Evolutionary conservation across 2,888 invertebrate genomes (phyloP).

Genomic region (Chymomyza fuscimana): DNA sequence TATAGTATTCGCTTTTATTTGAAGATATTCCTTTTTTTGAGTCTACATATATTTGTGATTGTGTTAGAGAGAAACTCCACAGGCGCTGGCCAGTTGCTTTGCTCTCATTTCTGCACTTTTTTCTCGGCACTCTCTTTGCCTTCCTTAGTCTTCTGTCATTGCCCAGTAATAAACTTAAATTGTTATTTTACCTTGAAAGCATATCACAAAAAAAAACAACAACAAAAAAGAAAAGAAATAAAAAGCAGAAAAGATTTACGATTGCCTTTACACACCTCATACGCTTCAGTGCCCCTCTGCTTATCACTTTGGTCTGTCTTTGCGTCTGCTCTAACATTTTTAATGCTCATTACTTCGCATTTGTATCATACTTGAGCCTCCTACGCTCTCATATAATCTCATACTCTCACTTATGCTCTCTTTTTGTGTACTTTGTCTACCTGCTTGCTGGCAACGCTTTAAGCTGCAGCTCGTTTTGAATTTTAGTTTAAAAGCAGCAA

Average conservation of each 20-base stretch:
- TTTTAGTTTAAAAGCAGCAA: constrained; percentile 39
- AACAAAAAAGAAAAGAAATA: constrained; percentile 17
- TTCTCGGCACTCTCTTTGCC: not conserved
- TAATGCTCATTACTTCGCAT: constrained; percentile 69
- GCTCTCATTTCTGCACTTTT: not conserved
- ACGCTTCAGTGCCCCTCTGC: not conserved
- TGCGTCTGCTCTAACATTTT: constrained; percentile 40
- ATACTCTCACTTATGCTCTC: not conserved
- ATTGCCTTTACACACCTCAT: constrained; percentile 45
- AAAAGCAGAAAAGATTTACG: constrained; percentile 57
- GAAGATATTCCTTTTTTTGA: too few species aligned
- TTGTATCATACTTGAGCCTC: constrained; percentile 42
- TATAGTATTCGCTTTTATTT: too few species aligned
- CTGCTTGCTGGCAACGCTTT: not conserved
- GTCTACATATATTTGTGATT: not conserved
- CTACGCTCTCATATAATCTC: not conserved
- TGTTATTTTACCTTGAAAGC: constrained; percentile 74
- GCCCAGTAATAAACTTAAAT: constrained; percentile 67
- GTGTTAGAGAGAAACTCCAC: not conserved
- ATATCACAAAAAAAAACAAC: constrained; percentile 35
- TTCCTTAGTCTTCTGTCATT: not conserved
- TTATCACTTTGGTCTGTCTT: not conserved
- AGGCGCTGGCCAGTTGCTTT: constrained; percentile 2
- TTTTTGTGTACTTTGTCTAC: not conserved
- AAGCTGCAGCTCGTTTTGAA: not conserved